A percentile compares a stretch with the other conserved stretches of the same genome.
Evolutionary conservation across 1,140 invertebrate species (phyloP).

Genomic region (Harlomillsia oculata): DNA sequence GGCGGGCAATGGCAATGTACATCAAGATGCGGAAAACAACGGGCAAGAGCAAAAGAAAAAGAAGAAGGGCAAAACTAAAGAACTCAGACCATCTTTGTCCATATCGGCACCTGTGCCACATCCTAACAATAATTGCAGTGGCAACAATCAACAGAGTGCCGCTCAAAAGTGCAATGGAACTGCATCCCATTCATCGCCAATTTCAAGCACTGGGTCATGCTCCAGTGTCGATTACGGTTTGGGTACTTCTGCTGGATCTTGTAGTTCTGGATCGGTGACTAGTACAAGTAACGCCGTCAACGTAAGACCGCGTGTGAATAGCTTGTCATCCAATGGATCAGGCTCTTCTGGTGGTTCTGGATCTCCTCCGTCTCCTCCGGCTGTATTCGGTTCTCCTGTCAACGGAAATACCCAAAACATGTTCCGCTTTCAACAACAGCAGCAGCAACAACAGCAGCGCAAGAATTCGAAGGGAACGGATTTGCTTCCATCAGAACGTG

Average conservation of each 20-base stretch:
- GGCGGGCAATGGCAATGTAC: background rate
- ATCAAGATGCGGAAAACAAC: background rate
- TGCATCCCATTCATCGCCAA: conserved; percentile 37
- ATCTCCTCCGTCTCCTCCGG: conserved; percentile 40
- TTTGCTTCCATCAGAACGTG: no score
- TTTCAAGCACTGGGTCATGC: conserved; percentile 52
- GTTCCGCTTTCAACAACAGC: conserved; percentile 1
- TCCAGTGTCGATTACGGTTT: conserved; percentile 16
- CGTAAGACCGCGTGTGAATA: conserved; percentile 46
- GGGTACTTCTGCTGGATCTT: conserved; percentile 7
- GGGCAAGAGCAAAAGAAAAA: conserved; percentile 36
- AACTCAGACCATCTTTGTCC: conserved; percentile 36
- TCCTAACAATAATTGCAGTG: conserved; percentile 33
- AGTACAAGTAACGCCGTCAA: conserved; percentile 1
- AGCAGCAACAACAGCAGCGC: no score
- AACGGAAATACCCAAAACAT: background rate
- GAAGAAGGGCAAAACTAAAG: conserved; percentile 43
- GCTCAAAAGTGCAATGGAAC: conserved; percentile 38
- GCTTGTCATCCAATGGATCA: conserved; percentile 53
- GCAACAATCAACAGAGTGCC: conserved; percentile 7
- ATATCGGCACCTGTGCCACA: conserved; percentile 34
- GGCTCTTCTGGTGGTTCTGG: conserved; percentile 46
- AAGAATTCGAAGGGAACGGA: background rate
- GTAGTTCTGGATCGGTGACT: background rate
- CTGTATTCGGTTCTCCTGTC: conserved; percentile 46